A percentile compares a stretch with the other conserved stretches of the same genome.
These are phyloP conservation scores for Catharus fuscescens DNA, from an alignment of 2,113 vertebrate genomes.

Conservation along the genomic window DNA sequence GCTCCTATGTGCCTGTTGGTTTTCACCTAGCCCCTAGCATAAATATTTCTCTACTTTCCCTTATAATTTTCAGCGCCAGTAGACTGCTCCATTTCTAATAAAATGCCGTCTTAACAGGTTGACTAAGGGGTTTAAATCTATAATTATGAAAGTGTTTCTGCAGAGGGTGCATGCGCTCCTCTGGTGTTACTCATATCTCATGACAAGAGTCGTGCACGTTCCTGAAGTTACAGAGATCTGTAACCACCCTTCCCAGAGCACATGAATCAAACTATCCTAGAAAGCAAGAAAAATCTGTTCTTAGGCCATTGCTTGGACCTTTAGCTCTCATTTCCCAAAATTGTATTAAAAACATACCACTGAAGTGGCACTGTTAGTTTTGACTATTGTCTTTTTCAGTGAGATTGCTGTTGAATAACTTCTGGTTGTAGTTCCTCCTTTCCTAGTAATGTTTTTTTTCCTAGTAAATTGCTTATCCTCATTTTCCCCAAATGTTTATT, in stretches of 20 bases:
- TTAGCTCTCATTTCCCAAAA: neutral
- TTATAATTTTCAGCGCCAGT: neutral
- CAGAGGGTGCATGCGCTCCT: neutral
- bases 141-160: neutral
- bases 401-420: neutral
- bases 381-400: neutral
- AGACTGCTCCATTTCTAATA: neutral
- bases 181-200: neutral
- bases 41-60: neutral
- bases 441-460: neutral
- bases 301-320: neutral
- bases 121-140: neutral
- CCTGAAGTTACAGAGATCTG: neutral
- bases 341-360: neutral
- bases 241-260: neutral
- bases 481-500: neutral
- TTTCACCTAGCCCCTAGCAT: neutral
- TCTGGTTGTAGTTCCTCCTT: neutral
- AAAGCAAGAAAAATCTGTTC: neutral
- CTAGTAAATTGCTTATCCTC: neutral
- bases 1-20: neutral
- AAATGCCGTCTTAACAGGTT: neutral
- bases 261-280: neutral
- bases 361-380: neutral
- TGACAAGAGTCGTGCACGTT: neutral